These are phyloP conservation scores for Nebria salina DNA, from an alignment of 2,888 invertebrate species.

Conservation along the genomic window DNA sequence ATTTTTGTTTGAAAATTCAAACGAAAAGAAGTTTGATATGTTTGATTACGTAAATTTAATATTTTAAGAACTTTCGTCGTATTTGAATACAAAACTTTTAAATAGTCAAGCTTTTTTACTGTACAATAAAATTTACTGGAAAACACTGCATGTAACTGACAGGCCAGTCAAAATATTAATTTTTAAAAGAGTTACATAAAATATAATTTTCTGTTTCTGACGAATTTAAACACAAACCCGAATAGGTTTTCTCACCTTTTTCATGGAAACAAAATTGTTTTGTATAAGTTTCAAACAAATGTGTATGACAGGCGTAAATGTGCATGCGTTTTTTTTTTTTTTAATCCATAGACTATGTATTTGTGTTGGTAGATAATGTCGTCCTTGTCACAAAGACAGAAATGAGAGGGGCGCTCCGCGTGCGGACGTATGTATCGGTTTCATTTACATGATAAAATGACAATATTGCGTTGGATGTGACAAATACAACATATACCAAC, in stretches of 20 bases:
- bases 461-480: conserved; percentile 43
- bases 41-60: too few relatives aligned
- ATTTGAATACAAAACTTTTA: not conserved
- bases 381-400: conserved; percentile 33
- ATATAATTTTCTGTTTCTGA: conserved; percentile 15
- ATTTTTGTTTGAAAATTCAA: too few relatives aligned
- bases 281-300: conserved; percentile 30
- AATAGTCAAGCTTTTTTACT: not conserved
- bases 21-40: too few relatives aligned
- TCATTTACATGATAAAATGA: conserved; percentile 46
- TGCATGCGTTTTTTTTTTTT: conserved; percentile 12
- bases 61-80: not conserved
- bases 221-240: conserved; percentile 14
- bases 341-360: conserved; percentile 9
- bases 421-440: conserved; percentile 27
- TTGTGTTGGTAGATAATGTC: conserved; percentile 39
- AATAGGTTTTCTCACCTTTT: not conserved
- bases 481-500: conserved; percentile 3
- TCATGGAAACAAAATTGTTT: not conserved
- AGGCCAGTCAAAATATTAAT: not conserved
- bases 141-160: not conserved
- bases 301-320: conserved; percentile 36
- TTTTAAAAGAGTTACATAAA: not conserved
- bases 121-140: not conserved
- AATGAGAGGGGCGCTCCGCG: conserved; percentile 16